Base-by-base conservation (phyloP, 1,140 invertebrate genomes). In the Drosophila simulans region DNA sequence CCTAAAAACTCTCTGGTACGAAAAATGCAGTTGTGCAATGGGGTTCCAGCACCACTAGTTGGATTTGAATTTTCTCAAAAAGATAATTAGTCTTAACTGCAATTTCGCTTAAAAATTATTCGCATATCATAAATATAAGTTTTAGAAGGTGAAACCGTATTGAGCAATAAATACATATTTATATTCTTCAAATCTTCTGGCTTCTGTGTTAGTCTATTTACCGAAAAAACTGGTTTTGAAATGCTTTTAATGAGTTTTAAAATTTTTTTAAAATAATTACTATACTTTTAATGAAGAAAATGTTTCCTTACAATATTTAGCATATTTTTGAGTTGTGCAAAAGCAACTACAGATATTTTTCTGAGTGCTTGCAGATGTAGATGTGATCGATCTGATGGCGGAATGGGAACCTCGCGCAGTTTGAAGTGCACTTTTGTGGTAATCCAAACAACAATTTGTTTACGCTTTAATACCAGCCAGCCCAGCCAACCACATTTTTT, bases 371-470 rank as follows among this genome's bases (percentile, higher is more conserved):
- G 11, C 42, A 54, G 15, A 58, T 60, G 56, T 46, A 20, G 27
- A 8, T 55, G 20, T 59, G 62, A 64, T 64, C 62, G 62, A 60
- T 60, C 31, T 60, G 58, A 35, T n/a, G 58, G 11, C 13, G 25
- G 45, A 46, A 17, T 49, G 45, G 25, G 39, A 63, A 27, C 39
- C 55, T 25, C 60, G 55, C 35, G 60, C 53, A 55, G 35, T 80
- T 70, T 83, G 58, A 66, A 88, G 70, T 74, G 77, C 82, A 78
- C 66, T 78, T 81, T 78, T 68, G 77, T 77, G 77, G 82, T 77
- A 75, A 56, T 49, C 35, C 35, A 51, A 62, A 68, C 51, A 56
- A 57, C 52, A 75, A 68, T 76, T 62, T 59, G 57, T 59, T 80
- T 66, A 70, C 75, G 80, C 80, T 65, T 78, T 66, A 85, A 82